phyloP scores from a whole-genome alignment of 1,140 invertebrate genomes.

The Wasmannia auropunctata region DNA sequence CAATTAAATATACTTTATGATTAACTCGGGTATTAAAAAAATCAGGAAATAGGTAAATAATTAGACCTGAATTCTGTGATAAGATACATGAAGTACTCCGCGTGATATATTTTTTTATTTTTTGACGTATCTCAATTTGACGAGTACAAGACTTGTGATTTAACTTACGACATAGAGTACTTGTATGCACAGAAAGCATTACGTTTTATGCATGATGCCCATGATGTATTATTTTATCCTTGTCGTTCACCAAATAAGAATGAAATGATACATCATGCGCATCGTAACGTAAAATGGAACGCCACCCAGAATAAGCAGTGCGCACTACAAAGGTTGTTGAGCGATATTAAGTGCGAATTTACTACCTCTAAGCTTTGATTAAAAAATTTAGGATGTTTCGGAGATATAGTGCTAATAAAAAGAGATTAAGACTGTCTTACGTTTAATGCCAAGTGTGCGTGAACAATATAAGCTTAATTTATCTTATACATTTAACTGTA shows the following conservation, averaged over 20 bases:
- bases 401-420: background rate
- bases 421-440: background rate
- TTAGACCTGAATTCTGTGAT: background rate
- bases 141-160: background rate
- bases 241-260: too few relatives aligned
- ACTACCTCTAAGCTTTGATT: background rate
- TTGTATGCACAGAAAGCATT: too few relatives aligned
- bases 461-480: background rate
- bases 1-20: background rate
- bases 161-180: background rate
- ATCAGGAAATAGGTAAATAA: background rate
- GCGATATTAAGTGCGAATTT: background rate
- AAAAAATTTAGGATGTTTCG: background rate
- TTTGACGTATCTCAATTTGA: constrained; percentile 38
- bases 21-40: constrained; percentile 14
- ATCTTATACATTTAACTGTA: background rate
- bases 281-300: too few relatives aligned
- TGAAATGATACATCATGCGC: too few relatives aligned
- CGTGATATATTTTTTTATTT: background rate
- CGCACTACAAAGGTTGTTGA: background rate
- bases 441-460: background rate
- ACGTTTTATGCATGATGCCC: too few relatives aligned
- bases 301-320: background rate
- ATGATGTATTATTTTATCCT: background rate
- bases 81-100: background rate